Base-by-base conservation (phyloP, 2,113 vertebrate species). In the Himantopus leucocephalus region DNA sequence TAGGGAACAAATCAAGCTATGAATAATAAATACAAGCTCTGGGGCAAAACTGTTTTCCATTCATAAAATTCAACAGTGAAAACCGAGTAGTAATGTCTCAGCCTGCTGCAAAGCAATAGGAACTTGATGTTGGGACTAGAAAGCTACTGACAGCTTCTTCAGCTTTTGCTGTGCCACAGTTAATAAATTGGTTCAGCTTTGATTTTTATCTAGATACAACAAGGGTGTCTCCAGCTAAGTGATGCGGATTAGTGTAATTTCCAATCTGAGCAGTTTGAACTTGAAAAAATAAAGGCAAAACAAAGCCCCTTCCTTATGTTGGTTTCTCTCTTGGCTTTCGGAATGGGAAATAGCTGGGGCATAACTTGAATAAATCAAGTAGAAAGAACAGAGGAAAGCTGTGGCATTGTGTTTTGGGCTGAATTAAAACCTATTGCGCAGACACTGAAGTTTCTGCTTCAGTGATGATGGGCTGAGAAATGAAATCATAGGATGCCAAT, bases 1-100 rank as follows among this genome's bases (percentile, higher is more conserved):
- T 86, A 56, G 26, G 64, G 79, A 95, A 52, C 39, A 89, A 82
- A 77, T 21, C 11, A 86, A 92, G 30, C 68, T 75, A 77, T 89
- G 83, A 95, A 78, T 87, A 93, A 93, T 70, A 89, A 84, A 94
- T 85, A 41, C 9, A 58, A 85, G 73, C 76, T 96, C 84, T 92
- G 66, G 58, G 92, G 60, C 56, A 89, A 94, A 94, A 85, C 18
- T 6, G 0, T 48, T 89, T 90, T 63, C 53, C 82, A 80, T 96
- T 95, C 72, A 92, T 82, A 94, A 92, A 94, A 92, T 90, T 58
- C 48, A 90, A 2, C 41, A 53, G 45, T 89, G 64, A 87, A 91
- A 70, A 39, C 34, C 45, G 34, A 79, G 52, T 34, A 74, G 47
- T 84, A 78, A 78, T 75, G 89, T 94, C 70, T 84, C 43, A 86